Evolutionary conservation across 2,888 invertebrate species (phyloP), one percentile per base, ranked within the genome.

Genomic region (Horisme vitalbata): DNA sequence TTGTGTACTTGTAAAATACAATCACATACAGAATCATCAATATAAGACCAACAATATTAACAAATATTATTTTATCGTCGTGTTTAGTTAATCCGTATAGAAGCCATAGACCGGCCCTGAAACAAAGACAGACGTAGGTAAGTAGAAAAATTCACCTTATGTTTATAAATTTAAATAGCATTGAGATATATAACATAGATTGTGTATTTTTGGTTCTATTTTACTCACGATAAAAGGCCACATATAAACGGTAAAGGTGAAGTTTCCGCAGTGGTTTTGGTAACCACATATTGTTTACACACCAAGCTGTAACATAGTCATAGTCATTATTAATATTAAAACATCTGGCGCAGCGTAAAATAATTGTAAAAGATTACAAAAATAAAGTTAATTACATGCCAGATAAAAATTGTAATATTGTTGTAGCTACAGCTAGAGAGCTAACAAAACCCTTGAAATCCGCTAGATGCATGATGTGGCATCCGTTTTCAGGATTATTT

Each of bases 401-500:
- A 48, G 96, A 94, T 61, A 97, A 86, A 91, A 96, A 97, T 73
- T 96, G 96, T 50, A 95, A 82, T 59, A 96, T 92, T 9, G 96
- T 96, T 54, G 94, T 93, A 49, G 94, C 81, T 32, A 95, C 95
- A 23, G 96, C 96, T 53, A 80, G 56, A 52, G 62, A 65, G 33
- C 83, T 78, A 18, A 88, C 60, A 34, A 77, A 57, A 58, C 70
- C 66, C 50, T 69, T 78, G 21, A 64, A 49, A 38, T 72, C 65
- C 30, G 62, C 44, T 55, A 75, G 53, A 59, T 66, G 28, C 79
- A 81, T 79, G 38, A 9, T 45, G 26, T 11, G 18, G 11, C 2
- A 18, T 24, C 21, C 4, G 18, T 31, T 34, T 34, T 21, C 32
- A 4, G 31, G 10, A 7, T 9, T 14, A 4, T 38, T 15, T 43